A percentile compares a stretch with the other conserved stretches of the same genome.
These are phyloP conservation scores for Punctoribates punctum DNA, from an alignment of 2,888 invertebrate genomes.

Conservation along the genomic window DNA sequence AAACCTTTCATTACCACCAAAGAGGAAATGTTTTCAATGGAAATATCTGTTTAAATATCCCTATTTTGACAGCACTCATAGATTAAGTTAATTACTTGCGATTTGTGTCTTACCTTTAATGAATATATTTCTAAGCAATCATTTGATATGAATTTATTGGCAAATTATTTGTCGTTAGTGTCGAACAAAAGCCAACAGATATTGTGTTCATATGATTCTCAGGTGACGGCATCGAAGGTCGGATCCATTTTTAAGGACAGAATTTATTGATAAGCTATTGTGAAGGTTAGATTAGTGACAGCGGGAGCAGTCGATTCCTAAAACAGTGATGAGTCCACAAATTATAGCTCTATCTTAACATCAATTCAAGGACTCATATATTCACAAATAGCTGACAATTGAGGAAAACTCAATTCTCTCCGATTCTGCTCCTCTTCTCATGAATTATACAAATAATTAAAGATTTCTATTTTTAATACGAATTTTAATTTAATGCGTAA, in stretches of 20 bases:
- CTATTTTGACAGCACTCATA: not conserved
- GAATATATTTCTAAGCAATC: not conserved
- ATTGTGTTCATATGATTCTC: constrained; percentile 26
- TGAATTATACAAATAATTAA: no score
- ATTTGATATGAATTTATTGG: no score
- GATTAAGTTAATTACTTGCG: not conserved
- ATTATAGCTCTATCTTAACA: constrained; percentile 31
- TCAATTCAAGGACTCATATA: constrained; percentile 17
- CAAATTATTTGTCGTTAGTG: not conserved
- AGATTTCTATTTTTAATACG: no score
- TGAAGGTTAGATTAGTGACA: constrained; percentile 37
- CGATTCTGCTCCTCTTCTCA: not conserved
- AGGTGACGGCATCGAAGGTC: constrained; percentile 34
- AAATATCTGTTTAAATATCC: not conserved
- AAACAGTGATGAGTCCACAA: constrained; percentile 25
- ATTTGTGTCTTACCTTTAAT: not conserved
- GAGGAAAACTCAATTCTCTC: not conserved
- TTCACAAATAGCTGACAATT: not conserved
- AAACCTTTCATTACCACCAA: not conserved
- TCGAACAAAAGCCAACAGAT: not conserved
- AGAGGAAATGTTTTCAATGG: constrained; percentile 6
- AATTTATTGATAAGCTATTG: constrained; percentile 27
- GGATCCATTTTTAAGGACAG: constrained; percentile 23
- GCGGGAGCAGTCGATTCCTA: not conserved
- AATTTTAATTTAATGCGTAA: no score